phyloP scores from a whole-genome alignment of 2,888 invertebrate species.

The Phortica magna region DNA sequence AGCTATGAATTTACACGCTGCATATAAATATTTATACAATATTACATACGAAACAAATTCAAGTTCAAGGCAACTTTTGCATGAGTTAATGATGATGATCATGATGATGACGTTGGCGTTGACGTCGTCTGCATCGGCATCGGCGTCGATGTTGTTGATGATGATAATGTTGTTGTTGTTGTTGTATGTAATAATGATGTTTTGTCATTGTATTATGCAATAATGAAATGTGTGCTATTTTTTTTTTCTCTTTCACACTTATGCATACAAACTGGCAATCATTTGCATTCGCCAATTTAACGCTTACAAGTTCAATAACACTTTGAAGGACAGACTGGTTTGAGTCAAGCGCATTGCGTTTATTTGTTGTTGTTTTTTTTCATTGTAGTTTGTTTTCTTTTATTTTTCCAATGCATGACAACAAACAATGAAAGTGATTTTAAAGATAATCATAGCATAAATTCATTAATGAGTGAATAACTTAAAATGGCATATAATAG shows the following conservation, averaged over 20 bases:
- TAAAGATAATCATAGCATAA: conserved; percentile 26
- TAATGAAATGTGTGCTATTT: conserved; percentile 2
- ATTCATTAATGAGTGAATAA: conserved; percentile 9
- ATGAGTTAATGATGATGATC: conserved; percentile 18
- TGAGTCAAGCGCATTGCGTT: conserved; percentile 2
- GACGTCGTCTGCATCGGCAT: background rate
- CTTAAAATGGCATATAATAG: background rate
- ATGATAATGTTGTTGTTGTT: conserved; percentile 2
- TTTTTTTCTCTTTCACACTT: conserved; percentile 4
- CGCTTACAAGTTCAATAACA: conserved; percentile 25
- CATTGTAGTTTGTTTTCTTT: background rate
- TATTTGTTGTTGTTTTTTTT: background rate
- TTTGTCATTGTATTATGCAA: conserved; percentile 15
- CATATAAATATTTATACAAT: conserved; percentile 19
- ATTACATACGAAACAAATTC: conserved; percentile 50
- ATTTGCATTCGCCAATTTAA: conserved; percentile 2
- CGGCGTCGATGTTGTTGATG: conserved; percentile 16
- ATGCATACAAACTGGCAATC: background rate
- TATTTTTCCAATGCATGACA: conserved; percentile 19
- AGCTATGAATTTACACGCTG: background rate
- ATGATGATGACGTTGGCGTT: background rate
- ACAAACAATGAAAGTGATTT: conserved; percentile 14
- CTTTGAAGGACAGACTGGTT: conserved; percentile 27
- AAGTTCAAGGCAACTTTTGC: conserved; percentile 62
- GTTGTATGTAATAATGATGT: background rate